Conservation (phyloP, 2,113 vertebrate genomes). For the Azemiops feae region DNA sequence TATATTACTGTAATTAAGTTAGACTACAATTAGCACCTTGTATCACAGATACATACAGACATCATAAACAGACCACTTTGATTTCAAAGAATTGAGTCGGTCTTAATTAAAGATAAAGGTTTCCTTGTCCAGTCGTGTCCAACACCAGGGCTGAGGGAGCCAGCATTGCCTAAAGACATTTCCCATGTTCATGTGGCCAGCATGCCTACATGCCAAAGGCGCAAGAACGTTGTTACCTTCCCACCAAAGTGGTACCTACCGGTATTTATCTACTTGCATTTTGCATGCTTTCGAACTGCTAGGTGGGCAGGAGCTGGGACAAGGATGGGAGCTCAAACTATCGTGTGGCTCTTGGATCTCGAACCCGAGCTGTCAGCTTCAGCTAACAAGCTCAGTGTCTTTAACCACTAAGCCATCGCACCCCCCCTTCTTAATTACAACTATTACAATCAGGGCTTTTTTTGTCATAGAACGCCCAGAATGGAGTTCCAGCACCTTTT, state of each 20-base stretch:
- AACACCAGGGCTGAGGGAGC: neutral
- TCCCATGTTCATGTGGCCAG: neutral
- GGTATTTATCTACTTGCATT: neutral
- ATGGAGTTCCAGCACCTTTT: too few relatives aligned
- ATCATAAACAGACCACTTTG: neutral
- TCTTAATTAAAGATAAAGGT: neutral
- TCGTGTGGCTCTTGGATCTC: neutral
- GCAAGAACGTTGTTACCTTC: neutral
- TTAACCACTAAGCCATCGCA: neutral
- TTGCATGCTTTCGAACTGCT: neutral
- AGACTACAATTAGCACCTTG: neutral
- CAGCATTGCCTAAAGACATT: neutral
- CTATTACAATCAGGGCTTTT: too few relatives aligned
- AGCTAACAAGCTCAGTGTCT: neutral
- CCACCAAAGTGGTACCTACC: neutral
- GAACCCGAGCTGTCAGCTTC: neutral
- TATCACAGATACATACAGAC: neutral
- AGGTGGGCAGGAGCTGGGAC: neutral
- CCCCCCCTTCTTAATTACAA: neutral
- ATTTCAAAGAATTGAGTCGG: neutral
- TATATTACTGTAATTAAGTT: neutral
- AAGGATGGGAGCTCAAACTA: too few relatives aligned
- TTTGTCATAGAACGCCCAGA: too few relatives aligned
- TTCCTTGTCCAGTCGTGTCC: neutral
- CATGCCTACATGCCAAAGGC: neutral